phyloP scores from a whole-genome alignment of 2,888 invertebrate genomes.

The Platerodrilus igneus region DNA sequence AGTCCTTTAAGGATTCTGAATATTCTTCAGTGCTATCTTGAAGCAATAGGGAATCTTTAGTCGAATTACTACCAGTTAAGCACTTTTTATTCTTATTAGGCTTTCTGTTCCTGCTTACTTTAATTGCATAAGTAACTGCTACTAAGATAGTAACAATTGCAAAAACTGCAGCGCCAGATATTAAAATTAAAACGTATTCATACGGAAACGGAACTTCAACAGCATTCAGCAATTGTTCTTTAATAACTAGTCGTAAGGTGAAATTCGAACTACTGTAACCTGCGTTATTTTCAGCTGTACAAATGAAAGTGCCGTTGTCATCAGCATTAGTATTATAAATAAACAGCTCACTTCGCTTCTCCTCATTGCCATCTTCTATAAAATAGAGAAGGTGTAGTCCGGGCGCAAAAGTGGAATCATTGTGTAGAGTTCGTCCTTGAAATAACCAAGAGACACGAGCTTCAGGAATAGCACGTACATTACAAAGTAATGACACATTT shows the following conservation, averaged over 20 bases:
- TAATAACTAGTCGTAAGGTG: conserved; percentile 70
- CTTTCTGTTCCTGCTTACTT: conserved; percentile 34
- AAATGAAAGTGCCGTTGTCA: conserved; percentile 82
- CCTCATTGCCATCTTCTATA: conserved; percentile 66
- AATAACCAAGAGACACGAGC: conserved; percentile 80
- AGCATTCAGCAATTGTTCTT: conserved; percentile 57
- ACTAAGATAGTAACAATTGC: conserved; percentile 63
- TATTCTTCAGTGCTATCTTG: conserved; percentile 40
- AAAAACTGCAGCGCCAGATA: conserved; percentile 61
- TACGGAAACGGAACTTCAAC: conserved; percentile 53
- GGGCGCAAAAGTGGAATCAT: conserved; percentile 64
- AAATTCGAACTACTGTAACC: conserved; percentile 76
- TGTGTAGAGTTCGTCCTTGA: conserved; percentile 73
- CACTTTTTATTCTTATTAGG: conserved; percentile 55
- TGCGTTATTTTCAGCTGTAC: conserved; percentile 81
- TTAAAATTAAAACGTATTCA: conserved; percentile 66
- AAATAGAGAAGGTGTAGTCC: conserved; percentile 67
- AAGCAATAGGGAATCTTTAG: conserved; percentile 40
- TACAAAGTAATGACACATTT: conserved; percentile 75
- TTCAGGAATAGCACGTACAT: conserved; percentile 76
- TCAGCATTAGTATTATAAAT: conserved; percentile 72
- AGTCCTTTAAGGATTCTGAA: conserved; percentile 36
- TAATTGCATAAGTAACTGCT: conserved; percentile 54
- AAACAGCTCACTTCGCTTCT: conserved; percentile 73
- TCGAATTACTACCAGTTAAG: conserved; percentile 45